Percentiles rank a stretch among this genome's conserved stretches.
phyloP scores from a whole-genome alignment of 2,113 vertebrate genomes.

The Syrrhaptes paradoxus region DNA sequence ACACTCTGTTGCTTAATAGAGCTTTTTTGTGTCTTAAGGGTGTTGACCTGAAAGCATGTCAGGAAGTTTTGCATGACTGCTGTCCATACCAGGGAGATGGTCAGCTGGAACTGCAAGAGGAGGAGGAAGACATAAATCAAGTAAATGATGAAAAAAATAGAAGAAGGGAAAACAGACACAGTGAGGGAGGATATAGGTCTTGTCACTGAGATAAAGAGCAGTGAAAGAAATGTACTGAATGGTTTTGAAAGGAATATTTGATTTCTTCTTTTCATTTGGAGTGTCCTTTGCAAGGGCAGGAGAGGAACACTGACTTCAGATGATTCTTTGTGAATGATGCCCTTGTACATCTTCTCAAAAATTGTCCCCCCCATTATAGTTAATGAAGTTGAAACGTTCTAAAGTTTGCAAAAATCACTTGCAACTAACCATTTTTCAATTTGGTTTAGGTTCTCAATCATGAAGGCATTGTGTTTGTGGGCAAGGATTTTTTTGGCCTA shows the following conservation, averaged over 20 bases:
- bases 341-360: background rate
- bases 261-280: background rate
- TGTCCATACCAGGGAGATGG: background rate
- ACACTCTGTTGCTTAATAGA: background rate
- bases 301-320: background rate
- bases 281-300: background rate
- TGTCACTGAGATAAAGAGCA: background rate
- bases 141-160: background rate
- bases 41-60: slow-evolving; percentile 21
- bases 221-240: background rate
- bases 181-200: background rate
- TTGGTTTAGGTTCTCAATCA: background rate
- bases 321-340: background rate
- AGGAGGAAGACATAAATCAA: background rate
- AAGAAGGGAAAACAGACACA: background rate
- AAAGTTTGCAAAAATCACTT: background rate
- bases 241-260: background rate
- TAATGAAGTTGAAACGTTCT: background rate
- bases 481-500: background rate
- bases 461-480: background rate
- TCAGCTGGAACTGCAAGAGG: background rate
- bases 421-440: background rate
- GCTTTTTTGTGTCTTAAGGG: background rate
- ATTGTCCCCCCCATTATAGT: background rate
- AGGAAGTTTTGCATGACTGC: background rate